phyloP scores from a whole-genome alignment of 2,797 vertebrate genomes.

The Coregonus ussuriensis region DNA sequence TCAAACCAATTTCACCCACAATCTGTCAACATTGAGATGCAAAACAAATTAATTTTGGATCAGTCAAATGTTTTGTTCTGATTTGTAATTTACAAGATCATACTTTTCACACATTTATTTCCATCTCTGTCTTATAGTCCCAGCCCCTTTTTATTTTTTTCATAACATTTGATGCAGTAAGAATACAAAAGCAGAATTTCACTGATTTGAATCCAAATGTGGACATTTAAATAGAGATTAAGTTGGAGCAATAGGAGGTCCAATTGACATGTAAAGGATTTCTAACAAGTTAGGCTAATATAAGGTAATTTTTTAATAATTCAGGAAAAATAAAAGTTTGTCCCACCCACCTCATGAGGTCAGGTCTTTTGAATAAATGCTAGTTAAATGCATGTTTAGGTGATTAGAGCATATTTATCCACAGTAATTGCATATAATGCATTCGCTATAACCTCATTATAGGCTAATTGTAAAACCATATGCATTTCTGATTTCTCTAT shows the following conservation, averaged over 20 bases:
- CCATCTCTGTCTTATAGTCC: neutral
- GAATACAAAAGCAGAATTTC: neutral
- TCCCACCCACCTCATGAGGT: too few relatives aligned
- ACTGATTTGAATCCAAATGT: neutral
- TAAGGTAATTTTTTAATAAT: constrained; percentile 48
- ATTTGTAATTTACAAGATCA: neutral
- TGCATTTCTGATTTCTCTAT: neutral
- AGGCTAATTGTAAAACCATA: neutral
- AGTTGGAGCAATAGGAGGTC: neutral
- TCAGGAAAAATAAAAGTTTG: too few relatives aligned
- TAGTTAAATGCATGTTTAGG: too few relatives aligned
- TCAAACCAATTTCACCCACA: neutral
- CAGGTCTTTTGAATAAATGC: too few relatives aligned
- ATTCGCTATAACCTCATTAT: neutral
- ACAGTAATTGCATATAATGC: neutral
- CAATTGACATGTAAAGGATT: neutral
- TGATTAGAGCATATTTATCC: neutral
- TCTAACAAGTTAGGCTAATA: neutral
- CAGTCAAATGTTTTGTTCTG: neutral
- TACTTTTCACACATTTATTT: neutral
- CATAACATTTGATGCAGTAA: neutral
- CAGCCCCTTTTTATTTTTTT: neutral
- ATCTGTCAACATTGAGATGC: constrained; percentile 8
- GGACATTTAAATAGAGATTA: neutral
- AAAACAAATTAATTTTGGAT: constrained; percentile 1